Base-by-base conservation (phyloP, 2,113 vertebrate species). In the Hipposideros armiger region DNA sequence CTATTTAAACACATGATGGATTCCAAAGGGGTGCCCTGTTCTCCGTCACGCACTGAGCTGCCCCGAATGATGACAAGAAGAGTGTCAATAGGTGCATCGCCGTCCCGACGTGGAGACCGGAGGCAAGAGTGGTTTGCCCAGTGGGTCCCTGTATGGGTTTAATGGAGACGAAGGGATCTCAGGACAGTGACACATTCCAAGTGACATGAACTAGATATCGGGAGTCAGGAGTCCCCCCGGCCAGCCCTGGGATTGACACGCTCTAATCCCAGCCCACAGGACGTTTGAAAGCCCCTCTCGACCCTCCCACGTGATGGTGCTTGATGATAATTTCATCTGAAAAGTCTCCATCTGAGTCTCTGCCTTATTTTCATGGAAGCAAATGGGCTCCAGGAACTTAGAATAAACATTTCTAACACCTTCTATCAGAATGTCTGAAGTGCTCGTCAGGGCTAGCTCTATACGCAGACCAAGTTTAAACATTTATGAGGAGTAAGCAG, bases 81-180 rank as follows among this genome's bases (percentile, higher is more conserved):
- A 24, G 20, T 19, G 16, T 0, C 11, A 5, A 4, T 6, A 8
- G n/a, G 9, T 17, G 0, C 50, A 1, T 8, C 42, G 2, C 83
- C 42, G 58, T 60, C 19, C 9, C 54, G 9, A 13, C 0, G 0
- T 1, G 9, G 16, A 58, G 69, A 45, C 60, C 28, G 32, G 42
- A 64, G 40, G 47, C 54, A 56, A 89, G 94, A 54, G 62, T 20
- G 17, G 74, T 8, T 92, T 0, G 0, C n/a, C 6, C 32, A 10
- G 7, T 1, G 1, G 32, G 32, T 17, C 22, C 16, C 0, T 1
- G 7, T 1, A 30, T 22, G 64, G 30, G 40, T 17, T 72, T n/a
- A 7, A 5, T 32, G 42, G 26, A 64, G 58, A 47, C 1, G 26
- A 11, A n/a, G 56, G 14, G 47, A 32, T 50, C 45, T 10, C 69